Evolutionary conservation across 2,888 invertebrate species (phyloP).

Genomic region (Patella pellucida): DNA sequence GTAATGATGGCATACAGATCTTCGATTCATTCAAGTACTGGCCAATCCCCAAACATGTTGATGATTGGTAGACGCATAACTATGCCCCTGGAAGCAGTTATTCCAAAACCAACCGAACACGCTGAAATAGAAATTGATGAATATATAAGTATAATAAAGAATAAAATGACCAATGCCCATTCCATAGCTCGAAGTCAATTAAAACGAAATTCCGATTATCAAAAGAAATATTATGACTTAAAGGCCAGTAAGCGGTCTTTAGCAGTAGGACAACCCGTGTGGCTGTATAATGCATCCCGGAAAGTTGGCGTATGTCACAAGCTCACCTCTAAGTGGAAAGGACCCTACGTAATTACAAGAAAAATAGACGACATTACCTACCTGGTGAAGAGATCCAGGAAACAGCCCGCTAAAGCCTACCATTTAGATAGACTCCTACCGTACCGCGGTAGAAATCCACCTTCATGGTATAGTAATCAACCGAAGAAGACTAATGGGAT

Average conservation of each 20-base stretch:
- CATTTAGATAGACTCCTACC: constrained; percentile 31
- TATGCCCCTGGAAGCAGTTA: constrained; percentile 31
- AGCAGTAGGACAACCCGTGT: constrained; percentile 24
- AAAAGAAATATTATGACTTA: constrained; percentile 26
- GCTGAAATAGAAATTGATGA: not conserved
- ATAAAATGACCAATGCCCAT: not conserved
- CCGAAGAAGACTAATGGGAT: not conserved
- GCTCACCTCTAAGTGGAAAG: constrained; percentile 29
- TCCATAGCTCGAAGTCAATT: not conserved
- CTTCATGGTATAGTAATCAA: constrained; percentile 22
- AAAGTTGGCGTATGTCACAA: constrained; percentile 30
- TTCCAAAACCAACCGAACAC: constrained; percentile 16
- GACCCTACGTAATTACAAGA: constrained; percentile 28
- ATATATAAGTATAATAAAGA: not conserved
- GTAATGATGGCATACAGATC: constrained; percentile 38
- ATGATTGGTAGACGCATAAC: constrained; percentile 28
- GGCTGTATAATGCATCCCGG: constrained; percentile 31
- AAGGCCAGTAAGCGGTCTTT: constrained; percentile 14
- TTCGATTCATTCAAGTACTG: constrained; percentile 26
- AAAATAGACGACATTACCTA: constrained; percentile 31
- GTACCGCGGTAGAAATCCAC: constrained; percentile 27
- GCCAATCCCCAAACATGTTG: constrained; percentile 35
- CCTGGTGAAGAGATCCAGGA: constrained; percentile 27
- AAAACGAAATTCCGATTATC: not conserved
- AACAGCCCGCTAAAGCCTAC: constrained; percentile 22